Percentiles rank a stretch among this genome's conserved stretches.
phyloP scores from a whole-genome alignment of 2,797 vertebrate genomes.

The Mormyrops attenuatus region DNA sequence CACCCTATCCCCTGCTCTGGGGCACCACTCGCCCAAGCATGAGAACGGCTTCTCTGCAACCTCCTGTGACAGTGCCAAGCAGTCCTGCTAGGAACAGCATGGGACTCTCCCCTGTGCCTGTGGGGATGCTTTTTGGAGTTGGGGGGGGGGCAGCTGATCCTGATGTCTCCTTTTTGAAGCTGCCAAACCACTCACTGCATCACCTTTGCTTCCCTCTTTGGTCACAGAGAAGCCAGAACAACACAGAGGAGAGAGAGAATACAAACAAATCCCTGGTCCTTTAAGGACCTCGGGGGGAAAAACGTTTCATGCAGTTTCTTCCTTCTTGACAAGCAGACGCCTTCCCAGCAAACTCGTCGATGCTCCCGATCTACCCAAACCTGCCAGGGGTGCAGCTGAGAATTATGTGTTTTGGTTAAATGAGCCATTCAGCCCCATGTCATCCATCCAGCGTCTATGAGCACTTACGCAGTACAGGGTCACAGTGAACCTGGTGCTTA shows the following conservation, averaged over 20 bases:
- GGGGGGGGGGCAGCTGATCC: background rate
- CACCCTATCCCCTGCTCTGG: conserved; percentile 64
- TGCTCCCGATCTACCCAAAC: conserved; percentile 61
- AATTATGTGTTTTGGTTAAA: background rate
- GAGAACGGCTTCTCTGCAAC: conserved; percentile 64
- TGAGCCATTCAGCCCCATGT: background rate
- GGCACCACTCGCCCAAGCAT: conserved; percentile 77
- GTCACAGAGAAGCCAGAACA: conserved; percentile 37
- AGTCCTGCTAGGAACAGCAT: conserved; percentile 66
- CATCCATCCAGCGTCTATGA: background rate
- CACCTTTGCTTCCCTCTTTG: background rate
- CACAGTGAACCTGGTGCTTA: background rate
- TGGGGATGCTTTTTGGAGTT: background rate
- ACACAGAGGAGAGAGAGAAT: conserved; percentile 17
- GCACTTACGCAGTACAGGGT: background rate
- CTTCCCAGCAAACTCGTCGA: conserved; percentile 38
- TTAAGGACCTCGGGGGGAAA: conserved; percentile 29
- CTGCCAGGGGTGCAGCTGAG: conserved; percentile 47
- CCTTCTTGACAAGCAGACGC: background rate
- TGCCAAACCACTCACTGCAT: conserved; percentile 36
- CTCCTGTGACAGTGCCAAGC: conserved; percentile 47
- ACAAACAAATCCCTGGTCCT: conserved; percentile 61
- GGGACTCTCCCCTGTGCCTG: background rate
- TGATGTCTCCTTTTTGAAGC: background rate
- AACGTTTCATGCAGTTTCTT: conserved; percentile 23